phyloP scores from a whole-genome alignment of 2,888 invertebrate genomes.

The Nysson spinosus region DNA sequence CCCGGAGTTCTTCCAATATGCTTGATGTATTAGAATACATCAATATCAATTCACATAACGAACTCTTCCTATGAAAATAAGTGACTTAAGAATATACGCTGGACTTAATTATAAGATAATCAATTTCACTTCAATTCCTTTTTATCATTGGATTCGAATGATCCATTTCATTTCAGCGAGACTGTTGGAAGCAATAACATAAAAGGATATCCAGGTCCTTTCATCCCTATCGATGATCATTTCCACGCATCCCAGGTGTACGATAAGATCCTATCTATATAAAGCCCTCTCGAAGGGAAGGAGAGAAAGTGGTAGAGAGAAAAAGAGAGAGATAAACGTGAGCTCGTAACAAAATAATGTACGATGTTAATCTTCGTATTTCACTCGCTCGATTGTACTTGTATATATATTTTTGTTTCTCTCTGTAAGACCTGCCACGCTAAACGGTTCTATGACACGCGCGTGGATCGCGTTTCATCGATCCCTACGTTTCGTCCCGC shows the following conservation, averaged over 20 bases:
- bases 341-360: constrained; percentile 63
- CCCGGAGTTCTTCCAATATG: no score
- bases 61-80: no score
- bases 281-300: no score
- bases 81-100: no score
- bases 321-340: constrained; percentile 59
- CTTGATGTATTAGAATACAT: no score
- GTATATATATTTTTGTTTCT: neutral
- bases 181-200: neutral
- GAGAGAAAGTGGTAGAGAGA: constrained; percentile 41
- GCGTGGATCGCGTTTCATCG: no score
- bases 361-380: constrained; percentile 53
- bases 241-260: no score
- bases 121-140: no score
- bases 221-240: constrained; percentile 12
- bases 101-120: no score
- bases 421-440: neutral
- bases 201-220: neutral
- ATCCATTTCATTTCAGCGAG: neutral
- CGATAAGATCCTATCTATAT: constrained; percentile 33
- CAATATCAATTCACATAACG: no score
- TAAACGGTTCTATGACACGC: no score
- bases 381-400: constrained; percentile 59
- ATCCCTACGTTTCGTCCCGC: constrained; percentile 22
- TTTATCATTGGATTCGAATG: no score